These are phyloP conservation scores for Coccyzus lansbergi DNA, from an alignment of 2,797 vertebrate species.

Conservation along the genomic window DNA sequence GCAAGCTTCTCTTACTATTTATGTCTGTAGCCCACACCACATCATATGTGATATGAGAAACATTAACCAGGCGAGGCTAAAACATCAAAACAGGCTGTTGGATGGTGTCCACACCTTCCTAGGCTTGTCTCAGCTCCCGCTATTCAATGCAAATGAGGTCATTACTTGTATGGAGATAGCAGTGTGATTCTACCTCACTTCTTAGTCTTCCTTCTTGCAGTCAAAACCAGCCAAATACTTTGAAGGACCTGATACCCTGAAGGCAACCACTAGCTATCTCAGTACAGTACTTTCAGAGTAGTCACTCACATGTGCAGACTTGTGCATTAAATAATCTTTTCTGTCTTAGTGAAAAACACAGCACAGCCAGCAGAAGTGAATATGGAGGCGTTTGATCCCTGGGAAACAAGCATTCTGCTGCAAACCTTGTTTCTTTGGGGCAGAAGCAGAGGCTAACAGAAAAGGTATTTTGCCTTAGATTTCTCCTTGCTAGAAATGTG, in stretches of 20 bases:
- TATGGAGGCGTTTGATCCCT: background rate
- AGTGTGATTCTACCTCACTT: background rate
- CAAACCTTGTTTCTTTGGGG: too few species aligned
- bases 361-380: background rate
- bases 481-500: background rate
- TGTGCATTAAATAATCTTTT: background rate
- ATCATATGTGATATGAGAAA: background rate
- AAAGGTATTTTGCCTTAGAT: background rate
- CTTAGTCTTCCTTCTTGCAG: background rate
- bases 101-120: background rate
- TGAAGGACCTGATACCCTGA: background rate
- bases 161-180: background rate
- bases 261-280: background rate
- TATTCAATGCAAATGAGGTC: conserved; percentile 19
- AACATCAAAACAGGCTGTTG: background rate
- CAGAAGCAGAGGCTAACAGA: background rate
- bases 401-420: background rate
- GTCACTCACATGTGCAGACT: background rate
- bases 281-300: background rate
- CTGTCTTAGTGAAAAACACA: background rate
- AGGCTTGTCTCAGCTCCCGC: background rate
- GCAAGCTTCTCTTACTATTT: background rate
- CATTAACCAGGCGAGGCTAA: background rate
- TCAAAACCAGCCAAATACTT: conserved; percentile 1
- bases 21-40: background rate